Base-by-base conservation (phyloP, 1,140 invertebrate species). In the Zaprionus tsacasi region DNA sequence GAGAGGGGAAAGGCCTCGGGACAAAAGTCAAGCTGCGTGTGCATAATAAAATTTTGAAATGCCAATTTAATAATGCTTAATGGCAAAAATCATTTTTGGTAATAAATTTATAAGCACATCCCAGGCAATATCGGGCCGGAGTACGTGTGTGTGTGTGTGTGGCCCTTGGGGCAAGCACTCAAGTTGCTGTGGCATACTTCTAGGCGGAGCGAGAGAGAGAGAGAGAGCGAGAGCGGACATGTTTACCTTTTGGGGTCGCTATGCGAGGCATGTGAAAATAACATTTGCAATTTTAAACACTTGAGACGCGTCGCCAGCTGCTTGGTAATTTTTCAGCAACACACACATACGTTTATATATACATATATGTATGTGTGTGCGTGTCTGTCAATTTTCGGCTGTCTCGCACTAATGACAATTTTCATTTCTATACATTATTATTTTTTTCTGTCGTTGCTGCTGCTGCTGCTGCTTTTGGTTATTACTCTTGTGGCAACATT, bases 271-370 rank as follows among this genome's bases (percentile, higher is more conserved):
- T 89, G 78, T 76, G 85, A 89, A 89, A 88, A 88, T 88, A 83
- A 81, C 85, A 88, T 88, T 88, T 89, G 85, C 86, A 88, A 88
- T 89, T 88, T 88, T 76, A 88, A 88, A 73, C 83, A 89, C 83
- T 88, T 72, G 85, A 88, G 85, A 88, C 80, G 83, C 82, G 75
- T 79, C 66, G 78, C 70, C 66, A 65, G 59, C 69, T 65, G 73
- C 73, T 69, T 60, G 54, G 57, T 69, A 69, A 69, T 69, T 69
- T 69, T 69, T 66, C 63, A 65, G 10, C 72, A 58, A 30, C 58
- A 69, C 50, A 30, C 30, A 57, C 13, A n/a, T 43, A 45, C 11
- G 30, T 12, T 0, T 64, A 27, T 11, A 15, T 35, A 1, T 70
- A 25, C 21, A 3, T 61, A 6, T 48, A 13, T 15, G 35, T 48